Evolutionary conservation across 2,888 invertebrate genomes (phyloP), one percentile per base, ranked within the genome.

Genomic region (Pheosia tremula): DNA sequence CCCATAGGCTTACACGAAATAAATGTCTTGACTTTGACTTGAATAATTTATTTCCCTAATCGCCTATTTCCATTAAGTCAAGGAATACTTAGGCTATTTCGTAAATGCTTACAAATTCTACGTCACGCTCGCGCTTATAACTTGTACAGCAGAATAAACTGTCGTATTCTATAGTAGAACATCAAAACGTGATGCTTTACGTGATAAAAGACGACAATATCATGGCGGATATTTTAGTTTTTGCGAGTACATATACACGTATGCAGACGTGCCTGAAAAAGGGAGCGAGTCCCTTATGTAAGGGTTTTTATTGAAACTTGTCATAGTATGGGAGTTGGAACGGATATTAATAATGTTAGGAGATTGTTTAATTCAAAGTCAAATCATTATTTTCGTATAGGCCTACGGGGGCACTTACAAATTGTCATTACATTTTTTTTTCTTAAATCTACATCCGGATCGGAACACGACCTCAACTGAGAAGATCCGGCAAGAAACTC

Each of bases 141-240:
- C 68, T 72, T 62, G 41, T 11, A 36, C 61, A 68, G 56, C 8
- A 39, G 49, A 47, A 61, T 45, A 64, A 66, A 68, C 71, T 67
- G 64, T 71, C 74, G 70, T 75, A 78, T 78, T 73, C 77, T 77
- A 75, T 71, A 74, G 68, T 74, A 77, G 76, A 74, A 78, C 73
- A 78, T 65, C 63, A 67, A 62, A 74, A 72, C 77, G 68, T 81
- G 83, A 83, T 83, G 84, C 81, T 83, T 85, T 82, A 78, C 75
- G 78, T 80, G 82, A 84, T 84, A 82, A 79, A 82, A 83, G 79
- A 72, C 72, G 80, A 82, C 83, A 82, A 82, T 80, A 78, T 79
- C 76, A 73, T 56, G 61, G 63, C 63, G 75, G 71, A 77, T 77
- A 78, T 77, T 77, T 77, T 74, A 79, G 79, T 81, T 82, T 80